Percentiles rank a stretch among this genome's conserved stretches.
These are phyloP conservation scores for Carterocephalus palaemon DNA, from an alignment of 2,888 invertebrate species.

Conservation along the genomic window DNA sequence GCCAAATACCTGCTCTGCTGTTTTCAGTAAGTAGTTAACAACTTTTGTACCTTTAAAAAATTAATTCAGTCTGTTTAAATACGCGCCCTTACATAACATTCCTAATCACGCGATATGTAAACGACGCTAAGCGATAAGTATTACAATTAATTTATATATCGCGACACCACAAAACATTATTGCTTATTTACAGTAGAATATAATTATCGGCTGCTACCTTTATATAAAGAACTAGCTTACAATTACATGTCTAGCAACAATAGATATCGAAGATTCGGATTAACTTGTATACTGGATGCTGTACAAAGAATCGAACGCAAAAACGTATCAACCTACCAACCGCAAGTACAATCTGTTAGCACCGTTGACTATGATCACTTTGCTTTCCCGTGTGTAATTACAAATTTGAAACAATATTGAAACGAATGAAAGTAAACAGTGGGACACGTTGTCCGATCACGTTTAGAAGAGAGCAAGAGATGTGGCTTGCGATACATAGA, in stretches of 20 bases:
- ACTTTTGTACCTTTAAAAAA: constrained; percentile 19
- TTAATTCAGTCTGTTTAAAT: constrained; percentile 8
- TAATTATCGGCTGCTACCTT: constrained; percentile 8
- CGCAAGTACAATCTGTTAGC: constrained; percentile 22
- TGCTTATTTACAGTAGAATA: constrained; percentile 21
- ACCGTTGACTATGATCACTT: constrained; percentile 21
- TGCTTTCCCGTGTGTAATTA: constrained; percentile 10
- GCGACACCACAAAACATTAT: constrained; percentile 9
- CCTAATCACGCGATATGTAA: constrained; percentile 5
- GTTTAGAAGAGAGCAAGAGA: constrained; percentile 16
- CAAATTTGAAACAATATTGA: no score
- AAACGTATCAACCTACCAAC: constrained; percentile 10
- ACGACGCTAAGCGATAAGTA: constrained; percentile 14
- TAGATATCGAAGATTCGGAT: constrained; percentile 11
- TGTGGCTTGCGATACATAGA: constrained; percentile 26
- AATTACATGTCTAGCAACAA: constrained; percentile 10
- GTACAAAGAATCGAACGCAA: constrained; percentile 3
- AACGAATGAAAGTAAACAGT: constrained; percentile 3
- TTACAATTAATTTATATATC: constrained; percentile 1
- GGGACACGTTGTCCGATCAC: background rate
- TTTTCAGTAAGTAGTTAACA: no score
- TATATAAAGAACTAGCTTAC: constrained; percentile 19
- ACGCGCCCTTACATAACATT: constrained; percentile 10
- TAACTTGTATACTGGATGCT: constrained; percentile 9
- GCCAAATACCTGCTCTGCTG: background rate